Base-by-base conservation (phyloP, 1,140 invertebrate species). In the Ceratoteleas bidentatus region DNA sequence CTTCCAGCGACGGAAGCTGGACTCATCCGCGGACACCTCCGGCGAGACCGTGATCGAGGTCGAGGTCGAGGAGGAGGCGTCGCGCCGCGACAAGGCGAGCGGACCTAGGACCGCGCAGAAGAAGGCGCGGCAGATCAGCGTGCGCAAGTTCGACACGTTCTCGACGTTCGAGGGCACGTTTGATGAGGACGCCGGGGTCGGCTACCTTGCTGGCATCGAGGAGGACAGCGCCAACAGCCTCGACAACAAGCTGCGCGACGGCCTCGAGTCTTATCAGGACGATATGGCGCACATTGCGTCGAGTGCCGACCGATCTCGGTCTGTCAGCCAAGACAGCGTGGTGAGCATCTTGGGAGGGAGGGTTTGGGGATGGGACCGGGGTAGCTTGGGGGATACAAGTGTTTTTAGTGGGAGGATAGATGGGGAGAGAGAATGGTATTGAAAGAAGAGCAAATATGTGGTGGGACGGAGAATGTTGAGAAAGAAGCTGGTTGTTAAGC, bases 111-210 rank as follows among this genome's bases (percentile, higher is more conserved):
- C 53, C n/a, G 33, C 53, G 6, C 86, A 84, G 66, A 87, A 84
- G 69, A 87, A 53, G 7, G 85, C 87, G 5, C 81, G 87, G 8
- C 87, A 90, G 53, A 90, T 90, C 16, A 90, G 87, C 64, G 90
- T 90, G n/a, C 82, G 84, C 10, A 90, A 87, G 38, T 89, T 90
- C 72, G 89, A 91, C 45, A 87, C 88, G 7, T 90, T 90, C 34
- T 87, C 89, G 11, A 89, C 88, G 11, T 88, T 91, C 79, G 89
- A 88, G 49, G 87, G 86, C 9, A 87, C 86, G 5, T 87, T 89
- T 74, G 88, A 90, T 86, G 89, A 88, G 52, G 88, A 88, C 15
- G 84, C 87, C 6, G 87, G 85, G 65, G 38, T 88, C 32, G 88
- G 87, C 45, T 89, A 89, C 73, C 75, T 90, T 58, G 84, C 85